Conservation (phyloP, 2,888 invertebrate genomes). For the Panzeria rudis region DNA sequence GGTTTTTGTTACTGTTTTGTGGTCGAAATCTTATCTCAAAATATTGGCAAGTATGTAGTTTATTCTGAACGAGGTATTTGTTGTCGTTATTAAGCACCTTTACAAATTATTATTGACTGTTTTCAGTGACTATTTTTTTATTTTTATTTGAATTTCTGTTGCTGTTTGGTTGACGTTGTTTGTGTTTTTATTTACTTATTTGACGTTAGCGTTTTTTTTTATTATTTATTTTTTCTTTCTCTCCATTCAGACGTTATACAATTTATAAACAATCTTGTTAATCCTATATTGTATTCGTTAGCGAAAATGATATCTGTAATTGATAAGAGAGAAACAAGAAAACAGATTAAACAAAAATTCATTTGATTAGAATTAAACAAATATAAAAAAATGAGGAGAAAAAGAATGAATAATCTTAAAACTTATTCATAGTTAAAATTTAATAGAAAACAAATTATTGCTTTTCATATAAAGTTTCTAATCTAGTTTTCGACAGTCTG, state of each 20-base stretch:
- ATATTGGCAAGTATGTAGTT: slow-evolving; percentile 58
- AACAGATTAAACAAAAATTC: slow-evolving; percentile 29
- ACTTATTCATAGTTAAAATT: neutral
- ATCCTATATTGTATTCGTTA: slow-evolving; percentile 66
- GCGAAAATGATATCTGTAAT: slow-evolving; percentile 81
- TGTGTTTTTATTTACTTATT: slow-evolving; percentile 10
- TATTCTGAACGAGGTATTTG: slow-evolving; percentile 51
- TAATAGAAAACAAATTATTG: no score
- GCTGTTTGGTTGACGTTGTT: slow-evolving; percentile 15
- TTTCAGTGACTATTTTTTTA: slow-evolving; percentile 15
- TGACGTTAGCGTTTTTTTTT: slow-evolving; percentile 21
- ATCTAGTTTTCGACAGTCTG: no score
- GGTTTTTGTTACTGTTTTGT: slow-evolving; percentile 4
- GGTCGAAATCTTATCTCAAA: slow-evolving; percentile 37
- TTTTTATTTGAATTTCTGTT: neutral
- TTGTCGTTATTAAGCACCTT: slow-evolving; percentile 58
- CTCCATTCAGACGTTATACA: slow-evolving; percentile 61
- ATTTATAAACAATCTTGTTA: slow-evolving; percentile 72
- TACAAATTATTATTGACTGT: slow-evolving; percentile 28
- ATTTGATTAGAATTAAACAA: neutral
- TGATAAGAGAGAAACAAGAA: slow-evolving; percentile 69
- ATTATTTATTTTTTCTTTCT: slow-evolving; percentile 67
- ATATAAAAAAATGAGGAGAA: neutral
- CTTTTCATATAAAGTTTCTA: no score
- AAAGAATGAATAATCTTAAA: neutral